A percentile compares a stretch with the other conserved stretches of the same genome.
phyloP scores from a whole-genome alignment of 1,140 invertebrate genomes.

The Bicyclus anynana region DNA sequence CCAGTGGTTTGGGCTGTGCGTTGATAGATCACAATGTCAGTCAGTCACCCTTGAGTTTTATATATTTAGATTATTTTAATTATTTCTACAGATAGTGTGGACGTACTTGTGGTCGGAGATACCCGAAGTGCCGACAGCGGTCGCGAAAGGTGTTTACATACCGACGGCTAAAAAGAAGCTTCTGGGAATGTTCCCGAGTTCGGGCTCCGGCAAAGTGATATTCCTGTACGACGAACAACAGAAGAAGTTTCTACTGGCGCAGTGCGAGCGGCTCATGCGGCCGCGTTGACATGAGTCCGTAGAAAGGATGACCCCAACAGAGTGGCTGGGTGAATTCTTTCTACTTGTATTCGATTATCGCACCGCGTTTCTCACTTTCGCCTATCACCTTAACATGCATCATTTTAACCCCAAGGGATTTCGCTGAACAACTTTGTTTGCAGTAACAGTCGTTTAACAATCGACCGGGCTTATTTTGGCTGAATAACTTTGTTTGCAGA shows the following conservation, averaged over 20 bases:
- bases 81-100: constrained; percentile 74
- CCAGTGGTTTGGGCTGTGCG: too few species aligned
- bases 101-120: constrained; percentile 70
- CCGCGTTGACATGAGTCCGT: constrained; percentile 67
- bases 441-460: background rate
- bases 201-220: constrained; percentile 64
- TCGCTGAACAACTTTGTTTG: constrained; percentile 18
- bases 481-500: background rate
- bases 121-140: constrained; percentile 59
- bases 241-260: constrained; percentile 56
- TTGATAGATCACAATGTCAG: too few species aligned
- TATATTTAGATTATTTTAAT: too few species aligned
- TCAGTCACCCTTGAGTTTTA: too few species aligned
- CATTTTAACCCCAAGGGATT: constrained; percentile 53
- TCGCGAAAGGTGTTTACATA: constrained; percentile 66
- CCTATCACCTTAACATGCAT: constrained; percentile 71
- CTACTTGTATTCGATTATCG: constrained; percentile 62
- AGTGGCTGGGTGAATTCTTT: constrained; percentile 54
- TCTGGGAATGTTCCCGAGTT: constrained; percentile 63
- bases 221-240: constrained; percentile 66
- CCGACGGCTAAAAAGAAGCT: constrained; percentile 69
- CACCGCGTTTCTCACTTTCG: constrained; percentile 54
- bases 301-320: constrained; percentile 51
- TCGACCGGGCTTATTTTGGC: background rate
- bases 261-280: constrained; percentile 62